These are phyloP conservation scores for Brachionus sp. DNA, from an alignment of 1,140 invertebrate species.

Conservation along the genomic window DNA sequence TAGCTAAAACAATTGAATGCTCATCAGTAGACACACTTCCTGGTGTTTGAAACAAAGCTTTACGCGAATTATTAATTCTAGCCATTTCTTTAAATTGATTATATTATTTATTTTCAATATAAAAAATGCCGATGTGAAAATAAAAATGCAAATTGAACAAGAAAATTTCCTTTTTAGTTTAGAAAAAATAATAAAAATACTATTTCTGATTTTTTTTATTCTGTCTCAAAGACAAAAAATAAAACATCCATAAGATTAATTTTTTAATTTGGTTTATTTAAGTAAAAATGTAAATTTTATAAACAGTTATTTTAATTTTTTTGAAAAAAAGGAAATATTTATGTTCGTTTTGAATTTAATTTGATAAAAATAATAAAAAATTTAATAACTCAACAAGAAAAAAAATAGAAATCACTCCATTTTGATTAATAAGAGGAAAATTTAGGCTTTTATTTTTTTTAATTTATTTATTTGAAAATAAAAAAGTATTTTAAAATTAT, in stretches of 20 bases:
- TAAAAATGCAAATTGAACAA: too few relatives aligned
- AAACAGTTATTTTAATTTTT: too few relatives aligned
- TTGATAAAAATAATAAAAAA: background rate
- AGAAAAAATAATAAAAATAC: too few relatives aligned
- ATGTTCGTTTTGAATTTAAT: background rate
- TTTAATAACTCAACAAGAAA: background rate
- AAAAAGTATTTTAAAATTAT: background rate
- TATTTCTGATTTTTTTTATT: too few relatives aligned
- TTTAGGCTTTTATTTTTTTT: background rate
- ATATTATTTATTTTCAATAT: background rate
- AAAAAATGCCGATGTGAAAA: too few relatives aligned
- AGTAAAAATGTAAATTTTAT: too few relatives aligned
- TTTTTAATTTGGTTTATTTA: too few relatives aligned
- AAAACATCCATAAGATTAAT: too few relatives aligned
- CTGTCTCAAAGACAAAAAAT: too few relatives aligned
- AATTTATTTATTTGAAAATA: background rate
- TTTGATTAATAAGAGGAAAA: background rate
- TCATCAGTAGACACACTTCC: conserved; percentile 3
- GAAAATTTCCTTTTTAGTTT: too few relatives aligned
- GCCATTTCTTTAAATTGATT: background rate
- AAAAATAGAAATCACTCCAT: background rate
- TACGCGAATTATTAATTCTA: conserved; percentile 34
- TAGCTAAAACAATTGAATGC: background rate
- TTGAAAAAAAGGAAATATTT: too few relatives aligned
- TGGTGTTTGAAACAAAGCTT: conserved; percentile 36